A percentile compares a stretch with the other conserved stretches of the same genome.
phyloP scores from a whole-genome alignment of 2,113 vertebrate genomes.

The Gasterosteus nipponicus region DNA sequence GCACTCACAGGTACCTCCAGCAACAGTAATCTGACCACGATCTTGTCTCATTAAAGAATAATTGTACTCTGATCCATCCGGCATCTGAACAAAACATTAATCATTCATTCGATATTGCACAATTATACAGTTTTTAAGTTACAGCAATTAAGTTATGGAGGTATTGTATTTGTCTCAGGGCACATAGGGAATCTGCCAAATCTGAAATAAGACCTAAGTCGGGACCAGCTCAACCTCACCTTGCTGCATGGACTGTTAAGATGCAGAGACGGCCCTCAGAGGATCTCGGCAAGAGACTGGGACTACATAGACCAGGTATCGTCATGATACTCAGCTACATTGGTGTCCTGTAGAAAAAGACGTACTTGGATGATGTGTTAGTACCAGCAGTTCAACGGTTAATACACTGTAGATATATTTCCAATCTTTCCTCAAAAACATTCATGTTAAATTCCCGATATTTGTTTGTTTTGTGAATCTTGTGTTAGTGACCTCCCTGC shows the following conservation, averaged over 20 bases:
- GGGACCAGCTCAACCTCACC: conserved; percentile 30
- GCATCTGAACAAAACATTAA: conserved; percentile 10
- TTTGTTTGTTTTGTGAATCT: background rate
- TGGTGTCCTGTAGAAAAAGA: background rate
- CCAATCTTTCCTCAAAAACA: background rate
- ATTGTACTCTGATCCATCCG: background rate
- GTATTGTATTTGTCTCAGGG: conserved; percentile 63
- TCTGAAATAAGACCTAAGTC: conserved; percentile 49
- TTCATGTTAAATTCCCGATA: background rate
- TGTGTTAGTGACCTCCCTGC: conserved; percentile 71
- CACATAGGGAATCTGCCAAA: conserved; percentile 46
- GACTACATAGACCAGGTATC: conserved; percentile 78
- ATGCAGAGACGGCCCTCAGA: conserved; percentile 30
- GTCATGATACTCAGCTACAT: background rate
- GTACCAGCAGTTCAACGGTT: background rate
- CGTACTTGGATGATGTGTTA: background rate
- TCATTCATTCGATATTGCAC: conserved; percentile 15
- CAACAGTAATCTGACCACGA: conserved; percentile 18
- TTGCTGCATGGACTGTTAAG: conserved; percentile 49
- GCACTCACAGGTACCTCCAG: conserved; percentile 59
- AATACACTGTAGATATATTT: background rate
- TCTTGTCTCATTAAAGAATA: conserved; percentile 27
- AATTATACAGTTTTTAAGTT: too few species aligned
- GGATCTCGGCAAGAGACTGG: conserved; percentile 61
- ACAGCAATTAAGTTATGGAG: background rate